Evolutionary conservation across 2,797 vertebrate species (phyloP), one percentile per base, ranked within the genome.

Genomic region (Pempheris klunzingeri): DNA sequence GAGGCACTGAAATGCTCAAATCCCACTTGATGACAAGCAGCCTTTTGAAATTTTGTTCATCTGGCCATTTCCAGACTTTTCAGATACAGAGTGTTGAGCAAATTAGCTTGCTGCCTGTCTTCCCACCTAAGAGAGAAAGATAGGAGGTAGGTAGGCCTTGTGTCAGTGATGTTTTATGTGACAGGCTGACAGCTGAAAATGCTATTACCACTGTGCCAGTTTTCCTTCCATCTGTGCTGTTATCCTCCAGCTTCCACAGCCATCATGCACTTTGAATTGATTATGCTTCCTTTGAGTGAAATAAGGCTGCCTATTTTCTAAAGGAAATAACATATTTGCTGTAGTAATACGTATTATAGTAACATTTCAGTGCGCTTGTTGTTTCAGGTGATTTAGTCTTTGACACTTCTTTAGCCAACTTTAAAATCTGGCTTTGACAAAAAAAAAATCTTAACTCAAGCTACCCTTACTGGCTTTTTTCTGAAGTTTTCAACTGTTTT

Each of bases 31-130:
- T 69, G 80, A 86, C 74, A 55, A 81, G 17, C 0, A 0, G 54
- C 17, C 61, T 76, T 60, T 63, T 68, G 14, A 74, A 69, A 53
- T 66, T 26, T 65, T 44, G 20, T 63, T 66, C 66, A 60, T 46
- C 61, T 39, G 66, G 55, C 66, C 75, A 54, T 65, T 79, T 78
- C 36, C 60, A 69, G 60, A 82, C 62, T 71, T 76, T 72, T 81
- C 75, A 78, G 72, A 66, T 55, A 70, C 62, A 76, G 28, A 70
- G 64, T 24, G 17, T 38, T 58, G 83, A 66, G 63, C 70, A 87
- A 90, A 90, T 88, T 73, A 90, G 71, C 76, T 69, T 14, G 66
- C 80, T 60, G 77, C 65, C 60, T 88, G 87, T 86, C 88, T 87
- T 85, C 63, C 68, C 50, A 32, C 57, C 84, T 64, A 74, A 79